Base-by-base conservation (phyloP, 2,888 invertebrate genomes). In the Stenolophus ochropezus region DNA sequence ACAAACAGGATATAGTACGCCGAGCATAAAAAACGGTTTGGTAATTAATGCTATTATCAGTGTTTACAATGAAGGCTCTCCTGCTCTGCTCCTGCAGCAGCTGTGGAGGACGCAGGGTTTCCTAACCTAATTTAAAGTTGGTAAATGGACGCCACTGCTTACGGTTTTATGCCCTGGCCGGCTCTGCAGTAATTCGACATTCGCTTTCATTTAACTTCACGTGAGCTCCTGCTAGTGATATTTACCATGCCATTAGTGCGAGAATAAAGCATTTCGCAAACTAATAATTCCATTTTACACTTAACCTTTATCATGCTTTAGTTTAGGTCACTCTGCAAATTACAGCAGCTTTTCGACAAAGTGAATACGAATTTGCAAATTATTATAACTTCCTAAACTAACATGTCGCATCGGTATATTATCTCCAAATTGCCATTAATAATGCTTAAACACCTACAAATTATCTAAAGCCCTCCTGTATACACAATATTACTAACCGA, bases 21-120 rank as follows among this genome's bases (percentile, higher is more conserved):
- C 14, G 27, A 25, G 58, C 65, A 47, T 69, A 69, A 73, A 81
- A 76, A 79, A 79, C 79, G 69, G 51, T 23, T 75, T 53, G 56
- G 71, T 83, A 84, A 84, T 84, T 85, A 85, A 84, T 84, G 83
- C 83, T 81, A 84, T 85, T 85, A 84, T 84, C 83, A 83, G 82
- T 84, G 84, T 84, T 84, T 85, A 84, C 83, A 83, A 84, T 83
- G 83, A 83, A 83, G 75, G 74, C 58, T 82, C 51, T 78, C 33
- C 33, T 69, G 83, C 82, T 76, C 76, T 76, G 81, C 51, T 78
- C 33, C 33, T 69, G 83, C 82, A 78, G 79, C 79, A 82, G 83
- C 84, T 84, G 83, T 82, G 83, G 82, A 82, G 82, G 74, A 82
- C 82, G 82, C 20, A 58, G 83, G 83, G 82, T 73, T 18, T 47